A percentile compares a stretch with the other conserved stretches of the same genome.
phyloP scores from a whole-genome alignment of 2,113 vertebrate species.

The Cyanocitta stelleri region DNA sequence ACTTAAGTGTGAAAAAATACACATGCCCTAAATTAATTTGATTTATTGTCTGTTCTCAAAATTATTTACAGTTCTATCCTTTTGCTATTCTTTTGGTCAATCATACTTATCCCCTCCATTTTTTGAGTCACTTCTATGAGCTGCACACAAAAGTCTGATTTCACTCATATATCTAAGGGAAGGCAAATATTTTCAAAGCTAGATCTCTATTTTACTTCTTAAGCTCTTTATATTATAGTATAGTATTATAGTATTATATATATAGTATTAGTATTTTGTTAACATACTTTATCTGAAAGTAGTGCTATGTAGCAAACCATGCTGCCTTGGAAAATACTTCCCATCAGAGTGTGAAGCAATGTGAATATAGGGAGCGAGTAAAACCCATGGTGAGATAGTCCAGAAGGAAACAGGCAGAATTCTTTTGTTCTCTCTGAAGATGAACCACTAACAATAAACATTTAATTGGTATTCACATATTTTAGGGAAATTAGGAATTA shows the following conservation, averaged over 20 bases:
- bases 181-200: background rate
- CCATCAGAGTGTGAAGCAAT: background rate
- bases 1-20: background rate
- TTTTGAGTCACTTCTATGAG: background rate
- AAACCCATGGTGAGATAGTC: background rate
- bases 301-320: background rate
- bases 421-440: background rate
- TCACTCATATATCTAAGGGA: background rate
- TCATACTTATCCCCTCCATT: background rate
- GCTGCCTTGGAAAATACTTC: background rate
- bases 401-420: background rate
- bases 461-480: background rate
- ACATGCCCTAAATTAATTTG: background rate
- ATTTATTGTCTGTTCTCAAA: background rate
- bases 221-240: background rate
- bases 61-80: background rate
- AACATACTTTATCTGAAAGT: background rate
- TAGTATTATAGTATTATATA: too few relatives aligned
- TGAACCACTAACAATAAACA: background rate
- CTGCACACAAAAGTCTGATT: background rate
- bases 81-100: background rate
- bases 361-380: background rate
- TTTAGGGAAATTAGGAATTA: background rate
- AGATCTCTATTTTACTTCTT: background rate
- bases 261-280: background rate